phyloP scores from a whole-genome alignment of 2,888 invertebrate species.

The Ormyrus labotus region DNA sequence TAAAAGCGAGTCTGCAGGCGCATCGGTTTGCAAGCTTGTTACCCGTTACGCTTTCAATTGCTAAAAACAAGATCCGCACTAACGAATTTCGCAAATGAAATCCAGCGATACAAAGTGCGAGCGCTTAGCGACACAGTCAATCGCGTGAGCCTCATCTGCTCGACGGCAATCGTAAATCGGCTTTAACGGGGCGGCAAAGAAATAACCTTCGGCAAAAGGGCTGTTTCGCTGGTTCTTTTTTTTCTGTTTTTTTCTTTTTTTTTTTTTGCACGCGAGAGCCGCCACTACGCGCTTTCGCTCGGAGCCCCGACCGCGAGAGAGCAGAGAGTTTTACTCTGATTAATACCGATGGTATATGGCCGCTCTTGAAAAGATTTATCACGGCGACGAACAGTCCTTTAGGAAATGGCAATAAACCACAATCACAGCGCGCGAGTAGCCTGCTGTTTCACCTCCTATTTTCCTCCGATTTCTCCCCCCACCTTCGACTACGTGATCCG shows the following conservation, averaged over 20 bases:
- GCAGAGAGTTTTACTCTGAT: conserved; percentile 51
- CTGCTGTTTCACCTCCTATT: conserved; percentile 20
- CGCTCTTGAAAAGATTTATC: conserved; percentile 52
- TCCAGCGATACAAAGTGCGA: too few species aligned
- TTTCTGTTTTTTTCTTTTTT: neutral
- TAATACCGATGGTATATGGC: conserved; percentile 56
- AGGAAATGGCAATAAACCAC: conserved; percentile 55
- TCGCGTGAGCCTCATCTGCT: too few species aligned
- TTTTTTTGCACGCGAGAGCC: conserved; percentile 18
- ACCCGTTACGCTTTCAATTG: too few species aligned
- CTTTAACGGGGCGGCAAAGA: conserved; percentile 6
- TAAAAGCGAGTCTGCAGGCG: too few species aligned
- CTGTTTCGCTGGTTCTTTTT: conserved; percentile 28
- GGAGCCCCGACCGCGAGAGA: neutral
- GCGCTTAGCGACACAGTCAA: too few species aligned
- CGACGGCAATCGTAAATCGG: conserved; percentile 39
- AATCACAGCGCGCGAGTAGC: conserved; percentile 45
- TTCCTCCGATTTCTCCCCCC: too few species aligned
- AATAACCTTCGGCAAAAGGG: conserved; percentile 10
- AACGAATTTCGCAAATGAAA: too few species aligned
- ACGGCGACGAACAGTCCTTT: conserved; percentile 54
- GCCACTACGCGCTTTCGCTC: conserved; percentile 3
- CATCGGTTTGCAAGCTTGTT: too few species aligned
- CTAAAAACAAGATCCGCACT: too few species aligned
- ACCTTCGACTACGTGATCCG: neutral